These are phyloP conservation scores for Thermophis baileyi DNA, from an alignment of 2,113 vertebrate genomes.

Conservation along the genomic window DNA sequence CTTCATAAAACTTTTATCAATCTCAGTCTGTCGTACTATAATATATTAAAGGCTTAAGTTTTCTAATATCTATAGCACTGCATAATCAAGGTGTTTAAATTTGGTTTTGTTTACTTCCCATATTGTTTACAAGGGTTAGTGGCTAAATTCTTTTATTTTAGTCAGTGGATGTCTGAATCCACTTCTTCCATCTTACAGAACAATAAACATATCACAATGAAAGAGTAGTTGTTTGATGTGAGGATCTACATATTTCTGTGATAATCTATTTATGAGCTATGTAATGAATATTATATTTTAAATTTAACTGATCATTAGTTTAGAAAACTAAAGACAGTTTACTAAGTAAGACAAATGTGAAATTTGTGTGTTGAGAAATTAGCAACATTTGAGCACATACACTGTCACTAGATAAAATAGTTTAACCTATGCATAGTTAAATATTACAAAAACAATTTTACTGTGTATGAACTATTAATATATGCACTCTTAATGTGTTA, in stretches of 20 bases:
- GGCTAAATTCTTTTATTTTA: background rate
- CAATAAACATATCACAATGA: background rate
- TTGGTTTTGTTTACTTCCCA: background rate
- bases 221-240: background rate
- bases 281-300: background rate
- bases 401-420: background rate
- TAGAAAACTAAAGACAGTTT: background rate
- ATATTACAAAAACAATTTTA: background rate
- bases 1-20: background rate
- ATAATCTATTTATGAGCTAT: background rate
- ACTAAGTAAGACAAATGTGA: background rate
- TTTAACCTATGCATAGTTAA: background rate
- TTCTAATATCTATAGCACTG: background rate
- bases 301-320: background rate
- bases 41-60: background rate
- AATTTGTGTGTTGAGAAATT: background rate
- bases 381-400: background rate
- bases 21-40: background rate
- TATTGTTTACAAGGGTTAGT: background rate
- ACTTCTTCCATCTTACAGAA: background rate
- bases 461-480: background rate
- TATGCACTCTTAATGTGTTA: background rate
- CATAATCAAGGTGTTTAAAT: background rate
- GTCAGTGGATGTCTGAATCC: background rate
- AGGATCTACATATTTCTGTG: background rate